These are phyloP conservation scores for Poeciliopsis turrubarensis DNA, from an alignment of 2,113 vertebrate genomes.

Conservation along the genomic window DNA sequence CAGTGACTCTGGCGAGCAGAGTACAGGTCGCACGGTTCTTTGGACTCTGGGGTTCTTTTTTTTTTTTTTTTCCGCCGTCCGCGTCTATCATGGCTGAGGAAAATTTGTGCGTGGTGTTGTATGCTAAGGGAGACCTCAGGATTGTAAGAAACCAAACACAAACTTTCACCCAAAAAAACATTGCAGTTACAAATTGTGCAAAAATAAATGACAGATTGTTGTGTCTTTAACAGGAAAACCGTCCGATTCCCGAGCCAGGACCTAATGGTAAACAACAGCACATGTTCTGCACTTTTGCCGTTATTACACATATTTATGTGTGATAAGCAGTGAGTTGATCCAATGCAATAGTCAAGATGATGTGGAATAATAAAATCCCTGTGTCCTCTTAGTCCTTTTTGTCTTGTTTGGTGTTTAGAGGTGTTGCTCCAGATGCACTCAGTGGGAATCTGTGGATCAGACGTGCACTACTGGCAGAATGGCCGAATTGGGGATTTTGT, in stretches of 20 bases:
- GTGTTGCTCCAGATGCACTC: slow-evolving; percentile 95
- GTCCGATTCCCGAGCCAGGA: slow-evolving; percentile 77
- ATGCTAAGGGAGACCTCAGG: slow-evolving; percentile 75
- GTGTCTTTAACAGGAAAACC: slow-evolving; percentile 70
- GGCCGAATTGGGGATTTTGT: slow-evolving; percentile 90
- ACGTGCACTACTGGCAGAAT: slow-evolving; percentile 94
- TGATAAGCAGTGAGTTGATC: too few relatives aligned
- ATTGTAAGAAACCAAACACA: slow-evolving; percentile 64
- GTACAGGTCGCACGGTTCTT: background rate
- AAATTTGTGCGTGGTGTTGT: slow-evolving; percentile 78
- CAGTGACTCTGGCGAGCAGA: too few relatives aligned
- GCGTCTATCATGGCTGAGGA: slow-evolving; percentile 69
- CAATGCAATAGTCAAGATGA: background rate
- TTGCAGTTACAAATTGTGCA: background rate
- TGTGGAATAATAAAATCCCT: too few relatives aligned
- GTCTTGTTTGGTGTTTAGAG: slow-evolving; percentile 75
- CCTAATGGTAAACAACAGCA: slow-evolving; percentile 67
- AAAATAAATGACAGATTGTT: background rate
- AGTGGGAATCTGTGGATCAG: slow-evolving; percentile 95
- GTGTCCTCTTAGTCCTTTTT: background rate
- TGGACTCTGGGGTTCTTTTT: background rate
- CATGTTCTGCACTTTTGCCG: background rate
- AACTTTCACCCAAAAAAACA: background rate
- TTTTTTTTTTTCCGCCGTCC: too few relatives aligned
- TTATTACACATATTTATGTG: background rate